Conservation (phyloP, 2,113 vertebrate genomes). For the Clarias macrocephalus region DNA sequence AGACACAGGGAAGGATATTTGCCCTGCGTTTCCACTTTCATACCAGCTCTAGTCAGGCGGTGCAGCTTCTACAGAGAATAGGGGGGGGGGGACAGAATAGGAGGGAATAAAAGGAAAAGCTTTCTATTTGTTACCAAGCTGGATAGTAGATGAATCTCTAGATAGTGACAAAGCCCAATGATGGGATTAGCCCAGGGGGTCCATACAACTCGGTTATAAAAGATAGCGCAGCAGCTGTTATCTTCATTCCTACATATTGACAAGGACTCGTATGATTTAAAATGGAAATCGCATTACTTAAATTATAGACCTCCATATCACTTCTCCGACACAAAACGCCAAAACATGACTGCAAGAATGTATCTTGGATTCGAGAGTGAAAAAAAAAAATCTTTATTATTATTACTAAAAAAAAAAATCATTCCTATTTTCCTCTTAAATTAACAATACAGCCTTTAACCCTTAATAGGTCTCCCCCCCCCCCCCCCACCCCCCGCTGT, state of each 20-base stretch:
- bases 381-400: not conserved
- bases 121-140: slow-evolving; percentile 7
- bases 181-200: slow-evolving; percentile 13
- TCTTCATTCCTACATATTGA: slow-evolving; percentile 11
- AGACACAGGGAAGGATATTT: not conserved
- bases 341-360: not conserved
- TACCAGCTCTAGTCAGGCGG: not conserved
- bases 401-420: not conserved
- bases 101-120: not conserved
- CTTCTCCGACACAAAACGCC: not conserved
- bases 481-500: too few relatives aligned
- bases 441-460: not conserved
- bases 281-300: not conserved
- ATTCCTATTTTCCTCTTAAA: too few relatives aligned
- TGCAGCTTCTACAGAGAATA: not conserved
- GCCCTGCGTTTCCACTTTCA: not conserved
- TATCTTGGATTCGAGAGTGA: not conserved
- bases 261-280: not conserved
- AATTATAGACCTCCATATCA: not conserved
- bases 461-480: not conserved
- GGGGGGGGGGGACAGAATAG: too few relatives aligned
- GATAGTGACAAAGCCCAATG: slow-evolving; percentile 4
- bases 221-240: slow-evolving; percentile 1
- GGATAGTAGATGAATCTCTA: slow-evolving; percentile 1
- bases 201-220: not conserved